Base-by-base conservation (phyloP, 2,888 invertebrate species). In the Zygaena filipendulae region DNA sequence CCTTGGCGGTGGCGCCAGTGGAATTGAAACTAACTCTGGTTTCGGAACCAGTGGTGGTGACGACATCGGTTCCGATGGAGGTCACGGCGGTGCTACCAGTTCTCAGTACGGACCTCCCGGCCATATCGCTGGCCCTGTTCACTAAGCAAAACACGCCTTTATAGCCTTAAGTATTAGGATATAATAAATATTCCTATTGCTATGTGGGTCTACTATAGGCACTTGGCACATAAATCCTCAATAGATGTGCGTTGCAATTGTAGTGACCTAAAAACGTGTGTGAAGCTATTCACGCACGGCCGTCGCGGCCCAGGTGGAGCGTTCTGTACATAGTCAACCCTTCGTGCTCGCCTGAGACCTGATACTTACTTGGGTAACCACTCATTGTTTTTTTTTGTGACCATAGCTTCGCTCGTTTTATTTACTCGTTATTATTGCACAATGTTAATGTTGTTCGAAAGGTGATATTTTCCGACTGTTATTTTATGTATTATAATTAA, bases 71-170 rank as follows among this genome's bases (percentile, higher is more conserved):
- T 55, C 49, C 22, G 49, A 43, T 13, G 49, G 54, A 25, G 59
- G 62, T 26, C 67, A 66, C 23, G 66, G 62, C 16, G 64, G 61
- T 19, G 75, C 74, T 33, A 67, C 71, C 32, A 74, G 75, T 53
- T 52, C 77, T 24, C 81, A 81, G 47, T 82, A 83, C 47, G 81
- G 81, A 41, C 80, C 80, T 27, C 80, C 80, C 32, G 77, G 79
- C 30, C 80, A 80, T 40, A 70, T 77, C 13, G 74, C 80, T 24
- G 80, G 79, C 31, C 70, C 80, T 32, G 63, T 79, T 36, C 80
- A 80, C 52, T 80, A 72, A 69, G 49, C 35, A 44, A 29, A 32
- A 35, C 16, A 23, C 22, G 41, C 6, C 28, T 38, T 35, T 26
- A 37, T 39, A 42, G 39, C 38, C 40, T 38, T 40, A 50, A 47